Base-by-base conservation (phyloP, 1,140 invertebrate species). In the Helicoverpa zea region DNA sequence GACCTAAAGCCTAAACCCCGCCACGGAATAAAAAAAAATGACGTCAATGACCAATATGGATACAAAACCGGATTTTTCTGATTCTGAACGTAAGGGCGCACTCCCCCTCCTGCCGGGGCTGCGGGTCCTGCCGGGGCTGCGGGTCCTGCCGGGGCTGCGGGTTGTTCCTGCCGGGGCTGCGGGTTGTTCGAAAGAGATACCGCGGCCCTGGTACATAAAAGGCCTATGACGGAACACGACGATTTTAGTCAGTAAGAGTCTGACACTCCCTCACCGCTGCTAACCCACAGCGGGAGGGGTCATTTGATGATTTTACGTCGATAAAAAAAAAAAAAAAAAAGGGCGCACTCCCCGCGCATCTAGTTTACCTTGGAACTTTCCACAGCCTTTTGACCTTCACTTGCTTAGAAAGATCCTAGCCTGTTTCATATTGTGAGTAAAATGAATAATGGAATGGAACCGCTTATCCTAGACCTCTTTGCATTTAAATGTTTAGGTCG, bases 321-420 rank as follows among this genome's bases (percentile, higher is more conserved):
- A n/a, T n/a, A n/a, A n/a, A n/a, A n/a, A n/a, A n/a, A n/a, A n/a
- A n/a, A n/a, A n/a, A n/a, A n/a, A n/a, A n/a, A n/a, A 70, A 73
- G 68, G 68, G 68, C 68, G 52, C 64, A 68, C 18, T 47, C 16
- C 64, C 43, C 63, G 35, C 35, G 16, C 56, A 58, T 59, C 16
- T 29, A 51, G 74, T 63, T 76, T 64, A 64, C 74, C 74, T 77
- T 77, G 74, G 49, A 59, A 63, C 59, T 63, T 77, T 64, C 74
- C 61, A 51, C 30, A 49, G 49, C 43, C 74, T 35, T 61, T 43
- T 54, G 74, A 77, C 59, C 74, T 64, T 63, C 73, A 47, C 11
- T 72, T 72, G 16, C 23, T 54, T 51, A 72, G 49, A 72, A 72
- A 72, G 68, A 72, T 70, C 35, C 35, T 43, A 43, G 35, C 66